A percentile compares a stretch with the other conserved stretches of the same genome.
These are phyloP conservation scores for Perizoma flavofasciatum DNA, from an alignment of 2,888 invertebrate species.

Conservation along the genomic window DNA sequence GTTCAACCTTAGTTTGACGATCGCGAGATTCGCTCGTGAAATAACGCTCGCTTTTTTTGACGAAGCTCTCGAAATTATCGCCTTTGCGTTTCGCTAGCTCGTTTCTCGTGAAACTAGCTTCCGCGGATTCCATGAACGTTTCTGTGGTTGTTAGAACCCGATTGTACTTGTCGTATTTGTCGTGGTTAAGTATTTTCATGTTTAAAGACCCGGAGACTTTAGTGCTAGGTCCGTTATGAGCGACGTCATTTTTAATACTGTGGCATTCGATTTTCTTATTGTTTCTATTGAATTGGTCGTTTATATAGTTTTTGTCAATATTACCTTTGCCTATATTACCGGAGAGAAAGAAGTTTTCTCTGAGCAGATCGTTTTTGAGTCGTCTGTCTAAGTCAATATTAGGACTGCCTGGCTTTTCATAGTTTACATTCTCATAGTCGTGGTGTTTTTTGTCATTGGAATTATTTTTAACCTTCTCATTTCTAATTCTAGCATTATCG, in stretches of 20 bases:
- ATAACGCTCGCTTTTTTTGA: conserved; percentile 77
- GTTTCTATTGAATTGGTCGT: conserved; percentile 63
- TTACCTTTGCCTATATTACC: conserved; percentile 58
- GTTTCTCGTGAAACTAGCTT: conserved; percentile 72
- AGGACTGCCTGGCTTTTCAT: conserved; percentile 36
- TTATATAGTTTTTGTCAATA: conserved; percentile 66
- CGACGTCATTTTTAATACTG: conserved; percentile 72
- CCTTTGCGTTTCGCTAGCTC: conserved; percentile 57
- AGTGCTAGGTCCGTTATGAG: conserved; percentile 65
- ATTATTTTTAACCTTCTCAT: conserved; percentile 5
- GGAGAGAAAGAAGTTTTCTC: conserved; percentile 66
- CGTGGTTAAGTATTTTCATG: conserved; percentile 71
- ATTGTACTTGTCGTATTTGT: conserved; percentile 73
- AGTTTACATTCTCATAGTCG: conserved; percentile 44
- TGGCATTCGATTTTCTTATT: conserved; percentile 75
- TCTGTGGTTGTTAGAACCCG: conserved; percentile 72
- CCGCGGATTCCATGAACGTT: conserved; percentile 67
- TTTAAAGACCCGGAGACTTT: conserved; percentile 72
- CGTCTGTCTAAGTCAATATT: conserved; percentile 53
- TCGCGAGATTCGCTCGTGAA: conserved; percentile 68
- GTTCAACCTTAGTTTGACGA: conserved; percentile 58
- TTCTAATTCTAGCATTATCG: conserved; percentile 12
- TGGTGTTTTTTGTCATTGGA: conserved; percentile 24
- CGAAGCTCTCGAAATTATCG: conserved; percentile 72
- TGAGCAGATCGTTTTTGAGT: conserved; percentile 66